Evolutionary conservation across 2,113 vertebrate genomes (phyloP), one percentile per base, ranked within the genome.

Genomic region (Ctenomys sociabilis): DNA sequence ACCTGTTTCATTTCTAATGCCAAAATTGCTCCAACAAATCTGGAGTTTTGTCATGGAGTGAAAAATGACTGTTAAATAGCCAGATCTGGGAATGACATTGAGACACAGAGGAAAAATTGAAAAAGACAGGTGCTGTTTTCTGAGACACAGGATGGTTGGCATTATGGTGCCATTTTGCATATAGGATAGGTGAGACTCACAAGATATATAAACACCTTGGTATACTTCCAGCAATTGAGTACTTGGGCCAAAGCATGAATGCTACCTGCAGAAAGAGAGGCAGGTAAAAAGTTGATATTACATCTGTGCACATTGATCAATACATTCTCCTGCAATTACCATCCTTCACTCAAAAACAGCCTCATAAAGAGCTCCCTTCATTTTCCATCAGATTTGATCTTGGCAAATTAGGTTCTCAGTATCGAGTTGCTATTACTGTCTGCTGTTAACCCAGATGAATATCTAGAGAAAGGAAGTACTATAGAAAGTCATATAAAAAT

Each of bases 1-100:
- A n/a, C 22, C 93, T 63, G 40, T 86, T 96, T 84, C 85, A 75
- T 93, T 94, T 94, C 73, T 78, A 92, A 93, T 97, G 90, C 97
- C 92, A 57, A 54, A 94, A 96, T 97, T 97, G 90, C 82, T 97
- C 95, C 93, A 95, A 96, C 97, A 97, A 95, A 97, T 97, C 96
- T 96, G 95, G 90, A 97, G 94, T 96, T 97, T 96, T 97, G 93
- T 97, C 95, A 95, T 92, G 86, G 92, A 95, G 85, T 92, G 92
- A 96, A 90, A 97, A 96, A 96, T 96, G 97, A 96, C 54, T 97
- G 92, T 90, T 97, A 98, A 97, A 85, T 97, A 94, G 82, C 93
- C 72, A 80, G 95, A 95, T n/a, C 93, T 95, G 40, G 93, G 68
- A 83, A 87, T 88, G 93, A 89, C 93, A 94, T 37, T 59, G 85